Evolutionary conservation across 2,888 invertebrate genomes (phyloP), one percentile per base, ranked within the genome.

Genomic region (Pachymerium ferrugineum): DNA sequence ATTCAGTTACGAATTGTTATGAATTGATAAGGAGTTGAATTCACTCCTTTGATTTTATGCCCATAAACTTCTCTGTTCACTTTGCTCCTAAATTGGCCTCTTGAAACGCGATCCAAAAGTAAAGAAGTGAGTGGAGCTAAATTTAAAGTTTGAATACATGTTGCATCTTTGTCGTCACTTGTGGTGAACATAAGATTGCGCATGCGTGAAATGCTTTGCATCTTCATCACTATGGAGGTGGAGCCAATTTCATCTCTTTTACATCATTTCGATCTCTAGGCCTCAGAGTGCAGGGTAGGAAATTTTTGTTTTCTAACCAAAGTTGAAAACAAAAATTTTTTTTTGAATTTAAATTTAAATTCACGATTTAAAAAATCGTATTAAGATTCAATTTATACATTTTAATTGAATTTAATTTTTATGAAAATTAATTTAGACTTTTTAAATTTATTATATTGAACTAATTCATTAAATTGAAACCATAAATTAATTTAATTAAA

Each of bases 61-160:
- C 47, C 47, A 54, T n/a, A 54, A 54, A 54, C 47, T 19, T 22
- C 47, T 54, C 16, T 16, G 47, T 16, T n/a, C 16, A 22, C 47
- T 12, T 16, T 77, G 77, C 74, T 76, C 78, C 77, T 76, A 78
- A 78, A 78, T 77, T 78, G 78, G 78, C 74, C 38, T 47, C 74
- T 75, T 77, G 78, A 76, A 76, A 78, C 70, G 76, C 77, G 77
- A 78, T 78, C 77, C 76, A 77, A 70, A 74, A 54, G 72, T 16
- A 54, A 31, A 74, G 70, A 31, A 72, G 70, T 71, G 54, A 73
- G 29, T 72, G 42, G 10, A 31, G 16, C 67, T 72, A 62, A 75
- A 73, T 47, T 74, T 70, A 70, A 69, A 25, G 73, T 47, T 29
- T 19, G 35, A 28, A 31, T 16, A 16, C 25, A 35, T 75, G 70